phyloP scores from a whole-genome alignment of 2,797 vertebrate species.

The Acridotheres tristis region DNA sequence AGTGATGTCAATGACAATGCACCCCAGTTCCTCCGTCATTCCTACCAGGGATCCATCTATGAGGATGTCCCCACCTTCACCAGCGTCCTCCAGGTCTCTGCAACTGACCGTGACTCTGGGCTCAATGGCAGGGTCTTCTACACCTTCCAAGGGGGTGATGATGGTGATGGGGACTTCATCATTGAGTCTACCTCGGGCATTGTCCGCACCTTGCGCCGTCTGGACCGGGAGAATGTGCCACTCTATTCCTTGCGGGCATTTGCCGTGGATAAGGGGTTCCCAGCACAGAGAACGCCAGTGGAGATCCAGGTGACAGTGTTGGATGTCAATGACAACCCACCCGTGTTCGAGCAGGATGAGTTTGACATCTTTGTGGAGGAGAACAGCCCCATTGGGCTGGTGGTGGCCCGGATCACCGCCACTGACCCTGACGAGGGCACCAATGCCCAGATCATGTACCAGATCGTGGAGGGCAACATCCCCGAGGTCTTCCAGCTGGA shows the following conservation, averaged over 20 bases:
- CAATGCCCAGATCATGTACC: slow-evolving; percentile 98
- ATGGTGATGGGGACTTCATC: slow-evolving; percentile 94
- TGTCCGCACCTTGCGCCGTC: slow-evolving; percentile 86
- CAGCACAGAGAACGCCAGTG: slow-evolving; percentile 83
- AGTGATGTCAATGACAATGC: slow-evolving; percentile 95
- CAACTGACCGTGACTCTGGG: slow-evolving; percentile 91
- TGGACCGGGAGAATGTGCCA: slow-evolving; percentile 93
- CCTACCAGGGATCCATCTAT: slow-evolving; percentile 88
- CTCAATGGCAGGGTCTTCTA: slow-evolving; percentile 94
- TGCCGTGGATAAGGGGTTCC: slow-evolving; percentile 91
- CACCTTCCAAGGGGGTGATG: slow-evolving; percentile 93
- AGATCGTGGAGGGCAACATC: slow-evolving; percentile 97
- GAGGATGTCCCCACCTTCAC: slow-evolving; percentile 94
- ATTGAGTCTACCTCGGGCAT: slow-evolving; percentile 96
- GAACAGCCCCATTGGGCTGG: slow-evolving; percentile 94
- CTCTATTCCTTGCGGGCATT: slow-evolving; percentile 86
- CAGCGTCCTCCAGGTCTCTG: slow-evolving; percentile 93
- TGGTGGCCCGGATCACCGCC: slow-evolving; percentile 89
- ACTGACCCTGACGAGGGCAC: slow-evolving; percentile 94
- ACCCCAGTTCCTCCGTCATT: slow-evolving; percentile 89
- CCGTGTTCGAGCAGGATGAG: slow-evolving; percentile 92
- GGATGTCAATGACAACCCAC: slow-evolving; percentile 96
- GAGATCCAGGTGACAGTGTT: slow-evolving; percentile 88
- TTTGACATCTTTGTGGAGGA: slow-evolving; percentile 95
- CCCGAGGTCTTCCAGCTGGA: slow-evolving; percentile 96